phyloP scores from a whole-genome alignment of 2,888 invertebrate species.

The Eupeodes luniger region DNA sequence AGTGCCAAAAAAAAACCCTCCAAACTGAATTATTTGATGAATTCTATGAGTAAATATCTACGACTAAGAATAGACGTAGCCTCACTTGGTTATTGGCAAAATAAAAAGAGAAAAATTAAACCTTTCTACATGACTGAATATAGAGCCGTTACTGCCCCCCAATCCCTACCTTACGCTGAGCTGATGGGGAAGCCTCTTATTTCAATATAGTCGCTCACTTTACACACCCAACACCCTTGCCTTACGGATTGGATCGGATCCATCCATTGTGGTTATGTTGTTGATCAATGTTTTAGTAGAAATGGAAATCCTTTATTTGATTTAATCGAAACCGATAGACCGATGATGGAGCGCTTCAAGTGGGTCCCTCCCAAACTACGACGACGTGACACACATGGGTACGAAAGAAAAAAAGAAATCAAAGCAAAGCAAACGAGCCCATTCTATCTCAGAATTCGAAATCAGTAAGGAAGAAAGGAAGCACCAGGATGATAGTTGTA shows the following conservation, averaged over 20 bases:
- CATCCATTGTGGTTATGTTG: conserved; percentile 53
- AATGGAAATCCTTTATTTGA: conserved; percentile 74
- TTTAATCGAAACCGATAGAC: conserved; percentile 69
- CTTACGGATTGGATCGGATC: neutral
- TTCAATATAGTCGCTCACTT: neutral
- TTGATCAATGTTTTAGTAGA: conserved; percentile 73
- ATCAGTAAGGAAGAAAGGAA: conserved; percentile 42
- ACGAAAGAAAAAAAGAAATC: neutral
- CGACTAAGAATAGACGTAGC: conserved; percentile 29
- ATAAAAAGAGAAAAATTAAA: conserved; percentile 32
- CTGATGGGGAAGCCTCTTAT: neutral
- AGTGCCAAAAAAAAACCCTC: conserved; percentile 49
- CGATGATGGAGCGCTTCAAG: conserved; percentile 49
- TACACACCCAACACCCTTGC: neutral
- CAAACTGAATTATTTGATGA: conserved; percentile 61
- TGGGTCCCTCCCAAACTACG: conserved; percentile 38
- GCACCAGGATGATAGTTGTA: neutral
- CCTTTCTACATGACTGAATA: conserved; percentile 65
- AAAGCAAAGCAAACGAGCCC: conserved; percentile 8
- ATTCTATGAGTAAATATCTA: conserved; percentile 31
- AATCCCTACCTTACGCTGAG: neutral
- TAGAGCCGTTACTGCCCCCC: conserved; percentile 37
- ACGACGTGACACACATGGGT: neutral
- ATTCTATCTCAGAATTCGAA: conserved; percentile 24
- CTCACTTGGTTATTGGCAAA: neutral